These are phyloP conservation scores for Planococcus citri DNA, from an alignment of 1,140 invertebrate genomes.

Conservation along the genomic window DNA sequence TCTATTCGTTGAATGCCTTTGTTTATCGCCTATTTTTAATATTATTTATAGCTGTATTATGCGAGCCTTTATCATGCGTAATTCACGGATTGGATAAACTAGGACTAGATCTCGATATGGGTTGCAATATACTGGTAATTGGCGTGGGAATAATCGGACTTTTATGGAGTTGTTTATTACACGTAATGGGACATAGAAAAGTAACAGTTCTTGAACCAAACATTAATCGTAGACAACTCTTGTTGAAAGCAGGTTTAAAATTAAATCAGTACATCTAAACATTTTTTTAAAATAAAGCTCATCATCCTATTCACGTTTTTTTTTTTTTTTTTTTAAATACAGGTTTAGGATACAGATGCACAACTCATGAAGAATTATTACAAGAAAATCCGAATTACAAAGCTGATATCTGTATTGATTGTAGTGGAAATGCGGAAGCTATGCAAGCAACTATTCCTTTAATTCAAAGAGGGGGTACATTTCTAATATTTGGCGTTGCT, in stretches of 20 bases:
- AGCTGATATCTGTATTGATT: conserved; percentile 52
- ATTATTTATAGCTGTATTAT: conserved; percentile 39
- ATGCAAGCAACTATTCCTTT: conserved; percentile 40
- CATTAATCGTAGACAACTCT: conserved; percentile 32
- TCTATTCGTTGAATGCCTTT: too few relatives aligned
- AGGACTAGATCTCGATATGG: conserved; percentile 43
- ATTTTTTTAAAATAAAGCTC: not conserved
- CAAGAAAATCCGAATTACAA: conserved; percentile 27
- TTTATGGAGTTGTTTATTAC: conserved; percentile 47
- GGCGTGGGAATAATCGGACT: conserved; percentile 58
- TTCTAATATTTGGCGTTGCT: conserved; percentile 45
- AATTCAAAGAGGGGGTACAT: conserved; percentile 38
- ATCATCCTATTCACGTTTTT: not conserved
- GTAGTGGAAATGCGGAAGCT: conserved; percentile 46
- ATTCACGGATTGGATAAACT: conserved; percentile 50
- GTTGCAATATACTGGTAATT: conserved; percentile 44
- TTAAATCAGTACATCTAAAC: too few relatives aligned
- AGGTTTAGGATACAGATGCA: conserved; percentile 43
- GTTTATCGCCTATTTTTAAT: too few relatives aligned
- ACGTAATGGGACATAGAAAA: conserved; percentile 49
- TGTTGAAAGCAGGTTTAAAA: not conserved
- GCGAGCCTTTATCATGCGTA: conserved; percentile 53
- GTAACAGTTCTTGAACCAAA: conserved; percentile 53
- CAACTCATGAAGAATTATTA: conserved; percentile 42
- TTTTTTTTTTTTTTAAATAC: conserved; percentile 33